A percentile compares a stretch with the other conserved stretches of the same genome.
Conservation (phyloP, 2,797 vertebrate species). For the Leontopithecus rosalia region DNA sequence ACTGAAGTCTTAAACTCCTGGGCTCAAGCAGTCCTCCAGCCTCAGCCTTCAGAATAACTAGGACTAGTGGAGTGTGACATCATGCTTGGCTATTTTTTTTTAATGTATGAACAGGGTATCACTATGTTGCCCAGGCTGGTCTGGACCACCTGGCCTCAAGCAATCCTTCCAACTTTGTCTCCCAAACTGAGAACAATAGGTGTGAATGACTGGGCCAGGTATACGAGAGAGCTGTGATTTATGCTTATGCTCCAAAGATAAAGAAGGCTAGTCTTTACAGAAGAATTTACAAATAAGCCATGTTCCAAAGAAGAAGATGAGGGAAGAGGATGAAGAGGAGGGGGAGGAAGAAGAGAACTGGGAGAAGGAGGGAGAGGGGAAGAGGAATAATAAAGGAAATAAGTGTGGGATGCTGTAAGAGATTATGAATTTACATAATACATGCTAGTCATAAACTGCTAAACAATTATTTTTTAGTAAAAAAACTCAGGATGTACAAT, state of each 20-base stretch:
- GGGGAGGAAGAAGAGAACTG: not conserved
- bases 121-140: too few species aligned
- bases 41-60: too few species aligned
- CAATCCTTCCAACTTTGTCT: not conserved
- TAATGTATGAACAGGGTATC: too few species aligned
- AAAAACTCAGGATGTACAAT: not conserved
- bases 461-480: slow-evolving; percentile 22
- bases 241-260: not conserved
- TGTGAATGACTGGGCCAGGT: not conserved
- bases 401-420: not conserved
- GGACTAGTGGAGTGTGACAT: too few species aligned
- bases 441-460: not conserved
- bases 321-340: not conserved
- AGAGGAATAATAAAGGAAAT: accelerated
- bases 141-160: too few species aligned
- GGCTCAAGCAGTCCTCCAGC: too few species aligned
- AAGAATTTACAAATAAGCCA: not conserved
- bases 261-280: not conserved
- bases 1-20: not conserved
- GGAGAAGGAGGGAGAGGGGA: not conserved
- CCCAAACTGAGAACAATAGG: not conserved
- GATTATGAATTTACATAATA: not conserved
- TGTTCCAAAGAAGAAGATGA: not conserved
- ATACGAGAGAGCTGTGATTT: not conserved
- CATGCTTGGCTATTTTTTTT: too few species aligned